Evolutionary conservation across 2,797 vertebrate genomes (phyloP), one percentile per base, ranked within the genome.

Genomic region (Scarus forsteni): DNA sequence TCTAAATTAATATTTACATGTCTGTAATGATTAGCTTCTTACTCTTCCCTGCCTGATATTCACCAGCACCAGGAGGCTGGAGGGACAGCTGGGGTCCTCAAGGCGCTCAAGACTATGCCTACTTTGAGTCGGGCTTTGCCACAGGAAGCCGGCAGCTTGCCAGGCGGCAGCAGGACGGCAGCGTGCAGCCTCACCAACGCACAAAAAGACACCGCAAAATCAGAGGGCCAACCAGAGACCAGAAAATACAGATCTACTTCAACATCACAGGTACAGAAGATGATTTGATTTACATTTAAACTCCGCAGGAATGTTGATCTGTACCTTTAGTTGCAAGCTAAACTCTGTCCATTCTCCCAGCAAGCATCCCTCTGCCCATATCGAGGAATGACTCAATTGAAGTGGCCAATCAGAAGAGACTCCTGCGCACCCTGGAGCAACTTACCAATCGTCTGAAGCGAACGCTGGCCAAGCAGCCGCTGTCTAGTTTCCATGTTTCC

Each of bases 241-340:
- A 99, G 74, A 99, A 99, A 95, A 98, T 99, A 81, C 97, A 97
- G 90, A 96, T 99, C 80, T 94, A 95, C 90, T 99, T 99, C 92
- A 99, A 99, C 84, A 98, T 99, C 89, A 97, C 97, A 91, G 98
- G 98, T 99, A 94, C 85, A 87, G 64, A 40, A 42, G 36, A 53
- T 1, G 8, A 50, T 12, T 36, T 58, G 43, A 12, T 42, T 45
- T 5, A 44, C 15, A 10, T 18, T 1, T 27, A 5, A 35, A 35
- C 1, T 27, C 0, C 2, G 46, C 11, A 13, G 38, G 19, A n/a
- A n/a, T 13, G 48, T 18, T 63, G 16, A 27, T 63, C 8, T 45
- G 8, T 38, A 1, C 51, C 10, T 27, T 54, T 14, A 7, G 10
- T 61, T 51, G 35, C 38, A 8, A 13, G 44, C 53, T 68, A 86